Conservation (phyloP, 2,888 invertebrate genomes). For the Abrostola tripartita region DNA sequence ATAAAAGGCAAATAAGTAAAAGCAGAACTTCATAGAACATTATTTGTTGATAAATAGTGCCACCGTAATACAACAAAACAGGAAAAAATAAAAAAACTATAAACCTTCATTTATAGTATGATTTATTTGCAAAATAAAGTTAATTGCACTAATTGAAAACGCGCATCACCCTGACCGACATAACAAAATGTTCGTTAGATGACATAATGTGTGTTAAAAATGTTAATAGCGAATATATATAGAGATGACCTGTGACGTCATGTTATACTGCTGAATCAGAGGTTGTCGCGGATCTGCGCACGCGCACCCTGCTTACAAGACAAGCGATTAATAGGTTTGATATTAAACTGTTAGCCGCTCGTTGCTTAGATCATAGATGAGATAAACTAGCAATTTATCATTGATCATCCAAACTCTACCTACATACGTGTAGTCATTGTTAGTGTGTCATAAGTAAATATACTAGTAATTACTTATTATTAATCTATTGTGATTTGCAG, state of each 20-base stretch:
- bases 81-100: constrained; percentile 17
- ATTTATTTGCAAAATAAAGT: constrained; percentile 31
- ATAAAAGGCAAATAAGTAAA: background rate
- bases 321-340: constrained; percentile 26
- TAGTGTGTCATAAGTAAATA: background rate
- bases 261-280: constrained; percentile 57
- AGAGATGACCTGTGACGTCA: constrained; percentile 64
- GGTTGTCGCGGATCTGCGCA: constrained; percentile 41
- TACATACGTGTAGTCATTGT: background rate
- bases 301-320: constrained; percentile 36
- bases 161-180: constrained; percentile 47
- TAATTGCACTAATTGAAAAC: constrained; percentile 42
- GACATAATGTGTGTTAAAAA: constrained; percentile 52
- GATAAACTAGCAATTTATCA: constrained; percentile 20
- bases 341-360: constrained; percentile 30
- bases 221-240: constrained; percentile 50
- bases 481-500: too few relatives aligned
- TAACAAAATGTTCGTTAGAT: constrained; percentile 25
- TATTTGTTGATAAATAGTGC: background rate
- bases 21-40: background rate
- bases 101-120: constrained; percentile 28
- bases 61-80: background rate
- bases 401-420: constrained; percentile 8
- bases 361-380: constrained; percentile 18
- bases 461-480: too few relatives aligned